A percentile compares a stretch with the other conserved stretches of the same genome.
phyloP scores from a whole-genome alignment of 2,888 invertebrate genomes.

The Pterostichus niger region DNA sequence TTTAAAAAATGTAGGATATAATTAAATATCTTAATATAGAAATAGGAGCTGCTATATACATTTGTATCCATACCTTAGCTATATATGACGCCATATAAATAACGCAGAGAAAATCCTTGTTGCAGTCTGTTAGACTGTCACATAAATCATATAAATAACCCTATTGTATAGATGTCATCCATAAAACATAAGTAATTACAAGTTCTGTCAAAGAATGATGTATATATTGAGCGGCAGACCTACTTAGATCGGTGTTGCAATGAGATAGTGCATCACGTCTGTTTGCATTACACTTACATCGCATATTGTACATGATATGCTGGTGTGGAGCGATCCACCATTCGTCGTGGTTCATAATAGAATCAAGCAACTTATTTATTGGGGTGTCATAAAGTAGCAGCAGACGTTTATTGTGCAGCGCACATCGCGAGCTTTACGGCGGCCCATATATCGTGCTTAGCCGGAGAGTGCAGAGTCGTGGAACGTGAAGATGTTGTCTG shows the following conservation, averaged over 20 bases:
- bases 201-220: conserved; percentile 7
- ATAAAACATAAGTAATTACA: conserved; percentile 42
- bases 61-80: no score
- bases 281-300: background rate
- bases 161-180: no score
- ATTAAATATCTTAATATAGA: no score
- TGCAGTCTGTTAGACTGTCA: no score
- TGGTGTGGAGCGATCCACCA: background rate
- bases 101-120: no score
- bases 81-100: no score
- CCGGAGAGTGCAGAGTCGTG: conserved; percentile 30
- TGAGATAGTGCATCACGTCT: background rate
- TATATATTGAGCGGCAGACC: background rate
- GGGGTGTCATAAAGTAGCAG: conserved; percentile 75
- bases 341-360: conserved; percentile 73
- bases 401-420: conserved; percentile 76
- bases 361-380: conserved; percentile 76
- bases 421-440: conserved; percentile 74
- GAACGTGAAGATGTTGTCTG: conserved; percentile 36
- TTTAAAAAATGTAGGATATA: no score
- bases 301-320: no score
- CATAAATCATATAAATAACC: no score
- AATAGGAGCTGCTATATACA: no score
- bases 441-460: conserved; percentile 67
- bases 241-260: background rate